phyloP scores from a whole-genome alignment of 2,113 vertebrate genomes.

The Cebidichthys violaceus region DNA sequence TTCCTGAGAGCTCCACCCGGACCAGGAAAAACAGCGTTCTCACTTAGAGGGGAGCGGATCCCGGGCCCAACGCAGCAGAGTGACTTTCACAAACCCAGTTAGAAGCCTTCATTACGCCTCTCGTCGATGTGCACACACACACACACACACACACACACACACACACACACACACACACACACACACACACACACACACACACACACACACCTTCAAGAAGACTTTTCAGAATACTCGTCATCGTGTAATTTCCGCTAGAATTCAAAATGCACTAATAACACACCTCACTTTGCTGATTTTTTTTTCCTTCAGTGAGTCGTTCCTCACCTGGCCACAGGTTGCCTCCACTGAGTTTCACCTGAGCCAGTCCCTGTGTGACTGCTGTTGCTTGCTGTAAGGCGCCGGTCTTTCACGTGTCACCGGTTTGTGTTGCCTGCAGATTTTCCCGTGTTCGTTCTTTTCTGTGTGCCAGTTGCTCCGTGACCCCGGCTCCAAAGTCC shows the following conservation, averaged over 20 bases:
- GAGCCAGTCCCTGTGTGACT: neutral
- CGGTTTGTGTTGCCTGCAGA: neutral
- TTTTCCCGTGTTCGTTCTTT: neutral
- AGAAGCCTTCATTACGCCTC: constrained; percentile 11
- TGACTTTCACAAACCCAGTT: constrained; percentile 15
- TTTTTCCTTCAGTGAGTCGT: neutral
- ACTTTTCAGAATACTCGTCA: neutral
- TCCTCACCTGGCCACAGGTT: constrained; percentile 25
- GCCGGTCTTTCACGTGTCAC: neutral
- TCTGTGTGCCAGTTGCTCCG: neutral
- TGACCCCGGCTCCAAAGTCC: neutral
- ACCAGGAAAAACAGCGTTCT: constrained; percentile 6
- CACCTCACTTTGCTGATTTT: neutral
- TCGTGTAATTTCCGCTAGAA: neutral
- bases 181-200: too few relatives aligned
- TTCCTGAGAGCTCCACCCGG: constrained; percentile 33
- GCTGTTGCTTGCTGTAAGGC: neutral
- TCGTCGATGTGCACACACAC: neutral
- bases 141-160: too few relatives aligned
- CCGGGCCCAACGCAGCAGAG: neutral
- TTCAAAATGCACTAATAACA: constrained; percentile 8
- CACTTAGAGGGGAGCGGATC: constrained; percentile 16
- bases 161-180: too few relatives aligned
- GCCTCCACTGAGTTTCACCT: constrained; percentile 10
- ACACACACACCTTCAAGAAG: too few relatives aligned